phyloP scores from a whole-genome alignment of 2,888 invertebrate species.

The Drosophila percnosoma region DNA sequence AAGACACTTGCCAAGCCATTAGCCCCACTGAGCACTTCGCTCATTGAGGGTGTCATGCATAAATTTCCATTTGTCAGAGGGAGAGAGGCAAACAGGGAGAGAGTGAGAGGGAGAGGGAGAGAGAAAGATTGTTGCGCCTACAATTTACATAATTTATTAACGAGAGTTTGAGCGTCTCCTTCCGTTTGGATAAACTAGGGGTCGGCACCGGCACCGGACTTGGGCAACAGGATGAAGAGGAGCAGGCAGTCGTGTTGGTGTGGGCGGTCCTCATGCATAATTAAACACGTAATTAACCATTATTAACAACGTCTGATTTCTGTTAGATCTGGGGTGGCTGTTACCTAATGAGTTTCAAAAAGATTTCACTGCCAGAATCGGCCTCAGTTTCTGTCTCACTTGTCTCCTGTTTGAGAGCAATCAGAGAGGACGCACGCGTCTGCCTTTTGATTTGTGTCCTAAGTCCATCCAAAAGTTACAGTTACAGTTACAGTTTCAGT shows the following conservation, averaged over 20 bases:
- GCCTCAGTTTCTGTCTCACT: slow-evolving; percentile 4
- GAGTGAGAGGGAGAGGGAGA: not conserved
- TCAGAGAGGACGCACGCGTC: slow-evolving; percentile 48
- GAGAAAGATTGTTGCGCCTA: slow-evolving; percentile 68
- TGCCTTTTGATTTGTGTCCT: slow-evolving; percentile 70
- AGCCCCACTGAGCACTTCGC: slow-evolving; percentile 26
- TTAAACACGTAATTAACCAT: slow-evolving; percentile 80
- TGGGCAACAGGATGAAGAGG: slow-evolving; percentile 28
- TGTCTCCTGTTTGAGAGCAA: slow-evolving; percentile 42
- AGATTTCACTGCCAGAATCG: slow-evolving; percentile 59
- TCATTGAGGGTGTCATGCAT: slow-evolving; percentile 46
- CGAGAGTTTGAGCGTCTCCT: slow-evolving; percentile 77
- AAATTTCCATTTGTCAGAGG: slow-evolving; percentile 58
- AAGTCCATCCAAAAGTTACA: slow-evolving; percentile 34
- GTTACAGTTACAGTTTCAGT: slow-evolving; percentile 40
- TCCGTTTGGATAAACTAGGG: slow-evolving; percentile 57
- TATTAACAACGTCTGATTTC: slow-evolving; percentile 79
- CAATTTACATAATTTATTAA: slow-evolving; percentile 78
- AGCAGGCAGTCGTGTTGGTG: slow-evolving; percentile 15
- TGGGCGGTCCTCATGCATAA: slow-evolving; percentile 70
- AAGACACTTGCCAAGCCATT: slow-evolving; percentile 63
- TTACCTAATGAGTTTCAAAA: slow-evolving; percentile 72
- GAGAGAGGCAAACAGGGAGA: not conserved
- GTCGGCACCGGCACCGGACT: slow-evolving; percentile 26
- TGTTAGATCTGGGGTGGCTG: slow-evolving; percentile 53